Conservation (phyloP, 2,797 vertebrate genomes). For the Notolabrus celidotus region DNA sequence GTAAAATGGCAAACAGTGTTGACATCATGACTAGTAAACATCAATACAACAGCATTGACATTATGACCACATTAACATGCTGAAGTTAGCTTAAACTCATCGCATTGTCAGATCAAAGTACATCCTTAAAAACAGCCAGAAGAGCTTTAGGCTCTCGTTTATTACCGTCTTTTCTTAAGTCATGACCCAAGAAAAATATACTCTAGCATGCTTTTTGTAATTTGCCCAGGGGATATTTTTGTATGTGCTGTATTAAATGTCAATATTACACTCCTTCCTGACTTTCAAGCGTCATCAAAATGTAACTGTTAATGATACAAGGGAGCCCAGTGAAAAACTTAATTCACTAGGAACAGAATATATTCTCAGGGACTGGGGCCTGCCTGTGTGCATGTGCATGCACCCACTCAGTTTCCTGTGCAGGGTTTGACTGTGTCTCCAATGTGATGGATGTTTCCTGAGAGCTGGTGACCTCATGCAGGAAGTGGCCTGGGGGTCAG, state of each 20-base stretch:
- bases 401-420: constrained; percentile 69
- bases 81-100: neutral
- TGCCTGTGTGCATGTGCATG: constrained; percentile 33
- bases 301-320: constrained; percentile 4
- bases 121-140: neutral
- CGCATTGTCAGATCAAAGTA: neutral
- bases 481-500: constrained; percentile 78
- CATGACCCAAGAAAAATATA: neutral
- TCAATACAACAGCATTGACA: neutral
- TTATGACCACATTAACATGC: neutral
- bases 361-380: neutral
- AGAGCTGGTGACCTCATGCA: constrained; percentile 81
- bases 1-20: too few species aligned
- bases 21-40: neutral
- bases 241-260: neutral
- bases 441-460: constrained; percentile 82
- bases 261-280: neutral
- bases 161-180: neutral
- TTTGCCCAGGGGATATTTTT: neutral
- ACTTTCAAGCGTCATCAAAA: neutral
- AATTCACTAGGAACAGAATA: neutral
- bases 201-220: neutral
- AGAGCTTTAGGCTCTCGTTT: neutral
- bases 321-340: neutral
- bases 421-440: constrained; percentile 61